Evolutionary conservation across 2,113 vertebrate genomes (phyloP).

Genomic region (Aleadryas rufinucha): DNA sequence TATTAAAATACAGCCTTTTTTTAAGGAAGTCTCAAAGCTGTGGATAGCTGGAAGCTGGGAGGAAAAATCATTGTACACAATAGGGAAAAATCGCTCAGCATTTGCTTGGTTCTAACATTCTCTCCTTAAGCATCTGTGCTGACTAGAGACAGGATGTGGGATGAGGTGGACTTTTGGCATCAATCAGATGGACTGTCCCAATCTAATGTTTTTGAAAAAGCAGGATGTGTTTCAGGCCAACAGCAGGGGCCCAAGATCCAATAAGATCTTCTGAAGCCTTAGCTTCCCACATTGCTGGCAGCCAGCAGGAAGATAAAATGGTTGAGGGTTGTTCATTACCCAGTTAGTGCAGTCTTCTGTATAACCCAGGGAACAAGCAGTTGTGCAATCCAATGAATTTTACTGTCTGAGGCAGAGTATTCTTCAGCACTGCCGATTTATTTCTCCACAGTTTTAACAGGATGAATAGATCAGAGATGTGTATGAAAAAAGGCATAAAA

Average conservation of each 20-base stretch:
- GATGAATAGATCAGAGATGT: neutral
- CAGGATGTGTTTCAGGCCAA: neutral
- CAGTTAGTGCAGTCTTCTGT: neutral
- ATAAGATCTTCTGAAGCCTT: neutral
- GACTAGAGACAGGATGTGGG: neutral
- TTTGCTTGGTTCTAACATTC: neutral
- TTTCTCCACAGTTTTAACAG: neutral
- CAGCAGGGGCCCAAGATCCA: neutral
- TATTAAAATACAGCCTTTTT: neutral
- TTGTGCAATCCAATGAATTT: neutral
- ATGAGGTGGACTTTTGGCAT: slow-evolving; percentile 10
- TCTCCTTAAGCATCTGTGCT: neutral
- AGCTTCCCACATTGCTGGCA: neutral
- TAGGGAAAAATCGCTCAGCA: neutral
- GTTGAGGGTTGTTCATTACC: neutral
- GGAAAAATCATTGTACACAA: neutral
- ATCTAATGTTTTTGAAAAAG: neutral
- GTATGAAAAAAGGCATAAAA: neutral
- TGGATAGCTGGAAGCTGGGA: neutral
- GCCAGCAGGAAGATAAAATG: neutral
- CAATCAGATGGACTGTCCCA: neutral
- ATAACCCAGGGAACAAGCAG: neutral
- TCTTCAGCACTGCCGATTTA: neutral
- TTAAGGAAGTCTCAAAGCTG: neutral
- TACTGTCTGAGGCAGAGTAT: neutral